Base-by-base conservation (phyloP, 1,140 invertebrate species). In the Sogatella furcifera region DNA sequence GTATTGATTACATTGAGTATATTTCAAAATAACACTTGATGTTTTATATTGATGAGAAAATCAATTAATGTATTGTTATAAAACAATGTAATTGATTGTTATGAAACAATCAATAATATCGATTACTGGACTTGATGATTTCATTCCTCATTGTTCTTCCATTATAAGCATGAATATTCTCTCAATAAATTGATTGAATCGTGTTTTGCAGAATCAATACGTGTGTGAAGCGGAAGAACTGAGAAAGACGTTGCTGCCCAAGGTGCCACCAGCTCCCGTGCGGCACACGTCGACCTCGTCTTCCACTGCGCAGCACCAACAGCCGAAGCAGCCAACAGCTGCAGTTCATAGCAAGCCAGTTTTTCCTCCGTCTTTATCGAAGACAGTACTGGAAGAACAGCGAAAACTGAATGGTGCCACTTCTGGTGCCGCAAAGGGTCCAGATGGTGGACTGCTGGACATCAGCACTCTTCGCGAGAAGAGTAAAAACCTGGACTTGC, bases 401-500 rank as follows among this genome's bases (percentile, higher is more conserved):
- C 34, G 34, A 9, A 38, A 38, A 38, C 34, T 38, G 9, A 38
- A 38, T 10, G 14, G 6, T 19, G 17, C 15, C 4, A 3, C 5
- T 3, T 4, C 14, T 42, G 46, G 2, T 5, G 49, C 41, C 8
- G 56, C 28, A 2, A 55, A 59, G 31, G 22, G 46, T 4, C 42
- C 71, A 43, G 69, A 70, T 14, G 72, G 76, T 28, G 73, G 74
- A 15, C 76, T 85, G 68, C 73, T 92, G 65, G 89, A 91, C 69
- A 90, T 92, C 61, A 83, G 84, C 62, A 84, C 85, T 44, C 74
- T 94, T 42, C 78, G 90, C 31, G 89, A 92, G 72, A 90, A 92
- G 75, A 92, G 89, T 74, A 84, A 87, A 64, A 88, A 92, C 67
- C 73, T 93, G 63, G 90, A 94, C 73, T 75, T 95, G 68, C 91